phyloP scores from a whole-genome alignment of 2,888 invertebrate genomes.

The Harpalus rufipes region DNA sequence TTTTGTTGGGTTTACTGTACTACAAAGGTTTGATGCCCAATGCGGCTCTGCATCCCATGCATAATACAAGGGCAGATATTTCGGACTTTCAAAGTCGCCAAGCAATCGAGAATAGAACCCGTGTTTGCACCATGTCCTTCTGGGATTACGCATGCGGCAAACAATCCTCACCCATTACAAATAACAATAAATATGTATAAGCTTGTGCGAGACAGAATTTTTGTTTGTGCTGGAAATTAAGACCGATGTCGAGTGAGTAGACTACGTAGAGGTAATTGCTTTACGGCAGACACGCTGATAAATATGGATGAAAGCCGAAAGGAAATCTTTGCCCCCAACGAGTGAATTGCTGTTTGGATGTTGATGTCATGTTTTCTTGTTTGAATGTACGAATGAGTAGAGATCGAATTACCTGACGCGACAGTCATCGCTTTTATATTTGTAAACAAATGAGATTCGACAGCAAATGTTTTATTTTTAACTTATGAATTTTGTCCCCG shows the following conservation, averaged over 20 bases:
- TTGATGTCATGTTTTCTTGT: slow-evolving; percentile 40
- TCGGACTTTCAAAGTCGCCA: slow-evolving; percentile 1
- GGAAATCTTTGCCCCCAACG: slow-evolving; percentile 53
- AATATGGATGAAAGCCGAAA: slow-evolving; percentile 57
- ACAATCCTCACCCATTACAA: slow-evolving; percentile 50
- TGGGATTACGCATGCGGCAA: slow-evolving; percentile 34
- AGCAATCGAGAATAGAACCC: slow-evolving; percentile 6
- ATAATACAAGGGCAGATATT: slow-evolving; percentile 37
- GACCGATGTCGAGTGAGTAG: slow-evolving; percentile 8
- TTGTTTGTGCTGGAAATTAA: slow-evolving; percentile 57
- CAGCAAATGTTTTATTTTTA: neutral
- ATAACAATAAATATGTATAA: slow-evolving; percentile 63
- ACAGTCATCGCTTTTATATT: slow-evolving; percentile 6
- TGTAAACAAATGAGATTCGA: slow-evolving; percentile 9
- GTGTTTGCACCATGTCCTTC: slow-evolving; percentile 41
- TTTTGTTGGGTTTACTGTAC: neutral
- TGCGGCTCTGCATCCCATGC: slow-evolving; percentile 8
- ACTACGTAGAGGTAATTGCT: slow-evolving; percentile 56
- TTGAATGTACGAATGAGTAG: slow-evolving; percentile 25
- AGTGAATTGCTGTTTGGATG: slow-evolving; percentile 11
- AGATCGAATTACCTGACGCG: slow-evolving; percentile 1
- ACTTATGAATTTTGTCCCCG: no score
- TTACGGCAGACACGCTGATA: slow-evolving; percentile 58
- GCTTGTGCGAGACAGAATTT: slow-evolving; percentile 46
- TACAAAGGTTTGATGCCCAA: neutral